Evolutionary conservation across 2,888 invertebrate species (phyloP).

Genomic region (Phoenoteleia sp.): DNA sequence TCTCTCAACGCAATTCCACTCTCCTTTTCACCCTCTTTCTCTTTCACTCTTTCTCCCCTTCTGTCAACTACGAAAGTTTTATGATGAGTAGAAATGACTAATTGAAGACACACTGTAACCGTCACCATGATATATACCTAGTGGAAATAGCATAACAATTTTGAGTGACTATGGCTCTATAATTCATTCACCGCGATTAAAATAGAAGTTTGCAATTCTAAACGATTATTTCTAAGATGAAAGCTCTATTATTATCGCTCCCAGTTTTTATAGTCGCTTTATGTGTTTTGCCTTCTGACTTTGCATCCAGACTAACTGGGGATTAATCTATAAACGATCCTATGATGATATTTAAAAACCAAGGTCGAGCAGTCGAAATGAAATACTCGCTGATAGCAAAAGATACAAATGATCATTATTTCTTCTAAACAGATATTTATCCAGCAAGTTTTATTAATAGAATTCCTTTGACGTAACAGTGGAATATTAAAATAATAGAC

Average conservation of each 20-base stretch:
- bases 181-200: conserved; percentile 46
- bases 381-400: not conserved
- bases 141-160: conserved; percentile 13
- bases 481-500: too few species aligned
- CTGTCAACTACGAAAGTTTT: too few species aligned
- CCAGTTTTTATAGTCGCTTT: conserved; percentile 2
- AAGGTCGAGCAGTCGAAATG: not conserved
- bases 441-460: too few species aligned
- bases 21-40: too few species aligned
- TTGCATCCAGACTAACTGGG: not conserved
- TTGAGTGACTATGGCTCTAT: conserved; percentile 19
- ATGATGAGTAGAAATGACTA: too few species aligned
- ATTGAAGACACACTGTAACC: too few species aligned
- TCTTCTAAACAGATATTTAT: not conserved
- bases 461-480: too few species aligned
- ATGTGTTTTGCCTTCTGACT: conserved; percentile 17
- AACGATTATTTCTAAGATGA: not conserved
- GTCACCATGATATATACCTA: conserved; percentile 18
- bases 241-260: conserved; percentile 17
- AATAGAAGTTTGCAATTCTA: conserved; percentile 31
- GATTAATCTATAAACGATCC: not conserved
- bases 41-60: too few species aligned
- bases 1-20: too few species aligned
- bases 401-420: not conserved
- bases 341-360: not conserved